phyloP scores from a whole-genome alignment of 2,797 vertebrate genomes.

The Selene dorsalis region DNA sequence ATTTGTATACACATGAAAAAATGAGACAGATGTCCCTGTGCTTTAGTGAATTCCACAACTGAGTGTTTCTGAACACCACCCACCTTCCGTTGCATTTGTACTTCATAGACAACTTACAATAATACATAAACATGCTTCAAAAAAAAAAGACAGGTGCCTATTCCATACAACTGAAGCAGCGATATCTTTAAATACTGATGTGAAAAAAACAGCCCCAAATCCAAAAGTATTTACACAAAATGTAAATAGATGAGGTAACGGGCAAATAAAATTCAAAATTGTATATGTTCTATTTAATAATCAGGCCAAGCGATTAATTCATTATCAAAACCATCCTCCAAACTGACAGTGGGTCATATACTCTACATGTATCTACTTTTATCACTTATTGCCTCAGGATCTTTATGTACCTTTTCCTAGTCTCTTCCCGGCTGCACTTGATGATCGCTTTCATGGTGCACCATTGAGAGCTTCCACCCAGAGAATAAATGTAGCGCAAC shows the following conservation, averaged over 20 bases:
- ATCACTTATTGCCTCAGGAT: conserved; percentile 20
- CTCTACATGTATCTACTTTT: not conserved
- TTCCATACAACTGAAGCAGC: not conserved
- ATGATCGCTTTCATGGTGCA: conserved; percentile 14
- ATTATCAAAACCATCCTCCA: not conserved
- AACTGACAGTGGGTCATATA: not conserved
- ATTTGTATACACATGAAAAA: conserved; percentile 48
- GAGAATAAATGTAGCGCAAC: conserved; percentile 16
- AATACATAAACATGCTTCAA: not conserved
- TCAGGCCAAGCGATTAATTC: not conserved
- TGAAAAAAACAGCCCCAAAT: not conserved
- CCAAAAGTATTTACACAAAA: not conserved
- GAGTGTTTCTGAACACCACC: conserved; percentile 15
- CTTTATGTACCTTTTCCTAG: conserved; percentile 27
- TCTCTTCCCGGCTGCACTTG: conserved; percentile 15
- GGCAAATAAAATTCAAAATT: not conserved
- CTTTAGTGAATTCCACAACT: conserved; percentile 27
- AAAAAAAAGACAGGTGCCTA: not conserved
- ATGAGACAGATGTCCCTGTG: conserved; percentile 22
- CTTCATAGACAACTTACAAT: not conserved
- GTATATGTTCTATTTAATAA: not conserved
- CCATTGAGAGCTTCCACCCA: conserved; percentile 24
- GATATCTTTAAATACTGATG: not conserved
- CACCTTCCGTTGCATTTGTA: conserved; percentile 22
- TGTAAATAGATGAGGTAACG: not conserved